Conservation (phyloP, 2,888 invertebrate species). For the Myopa testacea region DNA sequence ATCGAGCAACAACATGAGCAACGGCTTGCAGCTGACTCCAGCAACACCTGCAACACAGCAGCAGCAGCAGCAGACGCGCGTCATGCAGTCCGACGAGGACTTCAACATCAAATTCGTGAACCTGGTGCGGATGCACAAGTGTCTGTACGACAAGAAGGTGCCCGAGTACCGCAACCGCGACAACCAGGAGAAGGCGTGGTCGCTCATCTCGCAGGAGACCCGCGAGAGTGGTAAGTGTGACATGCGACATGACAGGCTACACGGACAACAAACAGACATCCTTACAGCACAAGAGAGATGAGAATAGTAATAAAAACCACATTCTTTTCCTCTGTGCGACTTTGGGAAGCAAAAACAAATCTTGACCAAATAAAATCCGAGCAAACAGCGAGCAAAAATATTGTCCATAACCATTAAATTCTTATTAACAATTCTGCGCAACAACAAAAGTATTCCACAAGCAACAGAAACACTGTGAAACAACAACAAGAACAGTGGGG, state of each 20-base stretch:
- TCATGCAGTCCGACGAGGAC: constrained; percentile 69
- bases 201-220: constrained; percentile 64
- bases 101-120: constrained; percentile 70
- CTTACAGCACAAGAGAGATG: too few species aligned
- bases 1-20: constrained; percentile 30
- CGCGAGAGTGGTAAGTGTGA: constrained; percentile 64
- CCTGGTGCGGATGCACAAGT: constrained; percentile 69
- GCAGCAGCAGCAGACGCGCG: constrained; percentile 48
- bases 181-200: constrained; percentile 68
- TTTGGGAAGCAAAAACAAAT: not conserved
- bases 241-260: not conserved
- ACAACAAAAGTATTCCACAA: not conserved
- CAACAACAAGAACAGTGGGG: not conserved
- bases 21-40: constrained; percentile 25
- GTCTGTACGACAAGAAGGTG: constrained; percentile 69
- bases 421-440: constrained; percentile 28
- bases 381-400: not conserved
- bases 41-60: constrained; percentile 35
- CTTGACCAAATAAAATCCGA: not conserved
- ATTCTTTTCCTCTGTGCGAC: not conserved
- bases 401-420: constrained; percentile 31
- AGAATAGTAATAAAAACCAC: too few species aligned
- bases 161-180: constrained; percentile 69
- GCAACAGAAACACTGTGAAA: not conserved
- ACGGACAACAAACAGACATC: not conserved